Percentiles rank a stretch among this genome's conserved stretches.
Evolutionary conservation across 2,888 invertebrate genomes (phyloP).

Genomic region (Dioctria linearis): DNA sequence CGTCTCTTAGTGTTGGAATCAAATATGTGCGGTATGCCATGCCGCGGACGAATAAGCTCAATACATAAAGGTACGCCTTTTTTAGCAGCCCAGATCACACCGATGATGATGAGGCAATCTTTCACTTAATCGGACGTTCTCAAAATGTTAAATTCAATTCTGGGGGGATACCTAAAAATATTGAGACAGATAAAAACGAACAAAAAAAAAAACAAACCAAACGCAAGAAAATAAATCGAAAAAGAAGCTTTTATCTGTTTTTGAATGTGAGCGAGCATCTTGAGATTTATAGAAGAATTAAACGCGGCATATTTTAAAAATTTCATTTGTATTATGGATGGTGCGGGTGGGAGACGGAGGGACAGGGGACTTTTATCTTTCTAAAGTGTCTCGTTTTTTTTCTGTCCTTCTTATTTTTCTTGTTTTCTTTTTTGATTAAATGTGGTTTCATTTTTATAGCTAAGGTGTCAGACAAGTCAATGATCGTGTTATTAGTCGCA

Average conservation of each 20-base stretch:
- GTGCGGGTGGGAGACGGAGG: not conserved
- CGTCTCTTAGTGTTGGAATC: too few relatives aligned
- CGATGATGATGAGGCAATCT: constrained; percentile 40
- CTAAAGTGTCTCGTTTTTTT: not conserved
- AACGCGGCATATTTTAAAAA: constrained; percentile 13
- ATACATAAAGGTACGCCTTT: constrained; percentile 17
- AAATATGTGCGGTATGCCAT: not conserved
- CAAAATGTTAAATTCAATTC: constrained; percentile 37
- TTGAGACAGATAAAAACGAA: constrained; percentile 18
- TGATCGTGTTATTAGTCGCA: constrained; percentile 62
- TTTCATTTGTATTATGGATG: constrained; percentile 2
- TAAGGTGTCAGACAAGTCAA: constrained; percentile 62
- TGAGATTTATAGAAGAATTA: constrained; percentile 33
- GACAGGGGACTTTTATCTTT: constrained; percentile 13
- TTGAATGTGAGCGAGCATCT: not conserved
- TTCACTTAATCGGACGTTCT: constrained; percentile 51
- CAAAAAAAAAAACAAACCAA: not conserved
- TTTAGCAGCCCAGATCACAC: constrained; percentile 34
- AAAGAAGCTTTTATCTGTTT: constrained; percentile 34
- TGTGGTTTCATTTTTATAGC: constrained; percentile 54
- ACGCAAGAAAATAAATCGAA: not conserved
- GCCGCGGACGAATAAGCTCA: not conserved
- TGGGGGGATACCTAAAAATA: constrained; percentile 28
- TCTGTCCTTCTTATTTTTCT: constrained; percentile 22
- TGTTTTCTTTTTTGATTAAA: constrained; percentile 34